Evolutionary conservation across 2,888 invertebrate genomes (phyloP).

Genomic region (Aquatica leii): DNA sequence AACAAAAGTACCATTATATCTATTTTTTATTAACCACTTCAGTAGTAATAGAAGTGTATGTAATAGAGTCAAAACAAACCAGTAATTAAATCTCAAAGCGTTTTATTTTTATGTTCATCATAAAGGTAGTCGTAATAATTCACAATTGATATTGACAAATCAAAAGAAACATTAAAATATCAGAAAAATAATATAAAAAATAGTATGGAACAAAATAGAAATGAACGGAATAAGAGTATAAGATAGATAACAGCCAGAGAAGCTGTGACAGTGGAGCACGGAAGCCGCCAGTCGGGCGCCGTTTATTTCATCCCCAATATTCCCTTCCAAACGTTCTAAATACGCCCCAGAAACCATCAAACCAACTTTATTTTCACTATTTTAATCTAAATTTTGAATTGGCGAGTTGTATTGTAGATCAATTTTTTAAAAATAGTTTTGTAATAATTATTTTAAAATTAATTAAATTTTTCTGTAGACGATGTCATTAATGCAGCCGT

Average conservation of each 20-base stretch:
- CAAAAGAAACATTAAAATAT: conserved; percentile 16
- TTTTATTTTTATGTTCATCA: too few species aligned
- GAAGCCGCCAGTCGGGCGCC: conserved; percentile 54
- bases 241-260: conserved; percentile 39
- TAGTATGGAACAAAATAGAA: conserved; percentile 26
- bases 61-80: too few species aligned
- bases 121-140: too few species aligned
- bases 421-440: background rate
- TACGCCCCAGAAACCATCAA: conserved; percentile 33
- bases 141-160: too few species aligned
- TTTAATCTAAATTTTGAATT: conserved; percentile 29
- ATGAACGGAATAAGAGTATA: conserved; percentile 18
- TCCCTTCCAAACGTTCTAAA: conserved; percentile 36
- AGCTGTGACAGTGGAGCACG: conserved; percentile 41
- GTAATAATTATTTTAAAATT: too few species aligned
- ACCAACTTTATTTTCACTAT: conserved; percentile 32
- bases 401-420: conserved; percentile 11
- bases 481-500: too few species aligned
- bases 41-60: too few species aligned
- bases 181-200: conserved; percentile 20
- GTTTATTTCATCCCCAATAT: conserved; percentile 47
- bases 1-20: too few species aligned
- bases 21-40: background rate
- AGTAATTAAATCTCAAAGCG: too few species aligned
- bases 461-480: too few species aligned